Evolutionary conservation across 2,113 vertebrate species (phyloP).

Genomic region (Serilophus lunatus): DNA sequence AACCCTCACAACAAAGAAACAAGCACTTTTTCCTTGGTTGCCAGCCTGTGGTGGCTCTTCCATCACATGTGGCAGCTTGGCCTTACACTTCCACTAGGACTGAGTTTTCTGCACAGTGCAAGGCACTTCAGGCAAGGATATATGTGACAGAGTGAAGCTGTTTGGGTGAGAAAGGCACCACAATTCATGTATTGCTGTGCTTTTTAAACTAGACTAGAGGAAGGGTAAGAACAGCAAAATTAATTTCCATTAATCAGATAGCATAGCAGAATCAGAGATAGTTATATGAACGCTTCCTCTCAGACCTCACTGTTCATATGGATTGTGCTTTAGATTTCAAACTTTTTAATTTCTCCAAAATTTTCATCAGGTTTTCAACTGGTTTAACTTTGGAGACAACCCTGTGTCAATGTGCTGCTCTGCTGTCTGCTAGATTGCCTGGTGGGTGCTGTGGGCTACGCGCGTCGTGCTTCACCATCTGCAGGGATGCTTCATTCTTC

Average conservation of each 20-base stretch:
- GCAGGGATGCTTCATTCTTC: background rate
- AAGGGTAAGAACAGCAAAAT: background rate
- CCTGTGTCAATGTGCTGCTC: background rate
- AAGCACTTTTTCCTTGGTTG: background rate
- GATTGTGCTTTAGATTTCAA: background rate
- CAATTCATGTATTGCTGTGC: background rate
- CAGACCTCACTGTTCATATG: background rate
- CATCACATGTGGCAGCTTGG: accelerated
- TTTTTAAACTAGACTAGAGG: background rate
- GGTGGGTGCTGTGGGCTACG: background rate
- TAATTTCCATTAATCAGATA: background rate
- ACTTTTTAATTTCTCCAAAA: background rate
- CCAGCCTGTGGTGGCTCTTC: background rate
- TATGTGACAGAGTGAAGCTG: background rate
- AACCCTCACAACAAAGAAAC: background rate
- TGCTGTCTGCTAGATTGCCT: background rate
- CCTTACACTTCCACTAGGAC: background rate
- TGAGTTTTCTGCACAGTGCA: background rate
- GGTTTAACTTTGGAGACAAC: background rate
- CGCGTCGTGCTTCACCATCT: accelerated
- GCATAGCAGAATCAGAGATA: background rate
- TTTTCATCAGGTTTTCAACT: background rate
- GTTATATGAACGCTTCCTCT: background rate
- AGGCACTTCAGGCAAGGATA: background rate
- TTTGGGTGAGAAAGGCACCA: background rate